Percentiles rank a stretch among this genome's conserved stretches.
These are phyloP conservation scores for Leptosomus discolor DNA, from an alignment of 2,113 vertebrate species.

Conservation along the genomic window DNA sequence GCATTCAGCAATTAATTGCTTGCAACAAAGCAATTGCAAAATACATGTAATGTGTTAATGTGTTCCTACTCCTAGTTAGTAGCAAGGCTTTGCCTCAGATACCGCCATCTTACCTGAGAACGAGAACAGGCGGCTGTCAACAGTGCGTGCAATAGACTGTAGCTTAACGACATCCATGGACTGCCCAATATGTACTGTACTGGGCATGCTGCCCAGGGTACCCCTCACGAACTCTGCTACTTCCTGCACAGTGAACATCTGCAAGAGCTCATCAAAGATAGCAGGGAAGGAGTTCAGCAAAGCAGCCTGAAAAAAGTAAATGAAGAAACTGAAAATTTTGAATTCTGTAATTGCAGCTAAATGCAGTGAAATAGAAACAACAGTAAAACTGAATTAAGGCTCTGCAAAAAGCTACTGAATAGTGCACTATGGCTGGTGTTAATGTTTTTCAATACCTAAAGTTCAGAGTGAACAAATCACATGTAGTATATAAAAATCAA, in stretches of 20 bases:
- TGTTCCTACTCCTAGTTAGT: background rate
- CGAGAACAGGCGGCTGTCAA: slow-evolving; percentile 95
- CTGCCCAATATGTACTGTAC: slow-evolving; percentile 91
- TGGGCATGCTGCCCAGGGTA: slow-evolving; percentile 94
- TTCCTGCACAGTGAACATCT: slow-evolving; percentile 97
- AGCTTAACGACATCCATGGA: slow-evolving; percentile 97
- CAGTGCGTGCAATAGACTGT: slow-evolving; percentile 93
- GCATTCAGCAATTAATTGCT: background rate
- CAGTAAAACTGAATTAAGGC: background rate
- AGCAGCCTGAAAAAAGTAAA: slow-evolving; percentile 80
- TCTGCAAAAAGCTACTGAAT: background rate
- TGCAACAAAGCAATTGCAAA: background rate
- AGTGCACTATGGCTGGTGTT: rapidly evolving
- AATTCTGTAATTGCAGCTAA: background rate
- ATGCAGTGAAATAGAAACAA: background rate
- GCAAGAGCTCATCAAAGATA: slow-evolving; percentile 95
- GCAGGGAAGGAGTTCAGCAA: slow-evolving; percentile 94
- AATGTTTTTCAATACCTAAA: background rate
- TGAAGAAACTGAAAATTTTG: background rate
- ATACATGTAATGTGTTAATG: rapidly evolving
- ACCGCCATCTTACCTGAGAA: slow-evolving; percentile 82
- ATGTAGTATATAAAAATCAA: rapidly evolving
- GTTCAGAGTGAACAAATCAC: background rate
- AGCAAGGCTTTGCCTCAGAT: background rate
- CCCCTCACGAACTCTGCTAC: slow-evolving; percentile 94